Conservation (phyloP, 2,797 vertebrate species). For the Liasis olivaceus region DNA sequence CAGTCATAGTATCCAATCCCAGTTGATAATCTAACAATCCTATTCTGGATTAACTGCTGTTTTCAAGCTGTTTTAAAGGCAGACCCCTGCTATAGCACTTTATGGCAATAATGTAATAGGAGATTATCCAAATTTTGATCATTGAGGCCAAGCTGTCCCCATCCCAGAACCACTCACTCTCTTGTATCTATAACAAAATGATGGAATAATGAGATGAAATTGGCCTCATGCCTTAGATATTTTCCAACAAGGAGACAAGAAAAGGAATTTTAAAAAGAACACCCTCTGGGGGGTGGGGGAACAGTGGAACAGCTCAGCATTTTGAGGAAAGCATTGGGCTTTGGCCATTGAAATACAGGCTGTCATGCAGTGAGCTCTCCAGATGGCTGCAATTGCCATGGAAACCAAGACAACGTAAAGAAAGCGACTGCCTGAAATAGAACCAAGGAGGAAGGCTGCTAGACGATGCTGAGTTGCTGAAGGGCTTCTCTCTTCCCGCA, state of each 20-base stretch:
- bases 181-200: neutral
- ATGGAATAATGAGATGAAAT: neutral
- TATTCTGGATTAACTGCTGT: neutral
- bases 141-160: neutral
- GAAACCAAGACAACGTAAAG: constrained; percentile 6
- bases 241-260: neutral
- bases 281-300: neutral
- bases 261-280: neutral
- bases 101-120: neutral
- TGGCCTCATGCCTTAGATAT: neutral
- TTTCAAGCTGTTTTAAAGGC: neutral
- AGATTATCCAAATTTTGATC: neutral
- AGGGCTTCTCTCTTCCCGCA: neutral
- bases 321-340: neutral
- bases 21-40: neutral
- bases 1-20: neutral
- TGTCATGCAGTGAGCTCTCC: neutral
- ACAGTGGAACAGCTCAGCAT: neutral
- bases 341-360: neutral
- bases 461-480: neutral
- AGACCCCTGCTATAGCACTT: neutral
- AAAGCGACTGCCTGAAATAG: neutral
- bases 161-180: neutral
- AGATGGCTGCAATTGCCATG: constrained; percentile 16
- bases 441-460: neutral